Evolutionary conservation across 2,888 invertebrate genomes (phyloP).

Genomic region (Drosophila meridionalis): DNA sequence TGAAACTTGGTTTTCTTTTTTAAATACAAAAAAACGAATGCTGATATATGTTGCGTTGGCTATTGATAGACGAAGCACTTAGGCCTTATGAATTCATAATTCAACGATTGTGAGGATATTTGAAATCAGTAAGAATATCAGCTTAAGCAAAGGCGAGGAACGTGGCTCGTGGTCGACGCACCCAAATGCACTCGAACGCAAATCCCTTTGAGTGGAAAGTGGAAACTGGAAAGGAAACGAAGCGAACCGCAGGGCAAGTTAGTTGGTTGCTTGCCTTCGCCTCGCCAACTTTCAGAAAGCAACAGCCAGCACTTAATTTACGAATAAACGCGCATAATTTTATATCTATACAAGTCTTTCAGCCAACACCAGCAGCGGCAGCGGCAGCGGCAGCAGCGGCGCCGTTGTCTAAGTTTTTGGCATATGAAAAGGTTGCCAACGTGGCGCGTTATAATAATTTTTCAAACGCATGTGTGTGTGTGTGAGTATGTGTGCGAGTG

Average conservation of each 20-base stretch:
- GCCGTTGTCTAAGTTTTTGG: conserved; percentile 71
- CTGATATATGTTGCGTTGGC: conserved; percentile 16
- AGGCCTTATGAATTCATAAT: conserved; percentile 71
- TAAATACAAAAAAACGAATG: conserved; percentile 21
- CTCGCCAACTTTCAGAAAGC: conserved; percentile 56
- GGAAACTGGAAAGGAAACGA: conserved; percentile 38
- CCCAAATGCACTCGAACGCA: conserved; percentile 57
- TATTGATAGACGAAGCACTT: conserved; percentile 60
- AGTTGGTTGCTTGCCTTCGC: conserved; percentile 31
- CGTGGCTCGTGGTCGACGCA: conserved; percentile 21
- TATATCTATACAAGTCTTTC: conserved; percentile 72
- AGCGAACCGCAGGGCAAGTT: conserved; percentile 68
- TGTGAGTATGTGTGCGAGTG: conserved; percentile 29
- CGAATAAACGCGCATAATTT: conserved; percentile 82
- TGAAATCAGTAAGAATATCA: conserved; percentile 18
- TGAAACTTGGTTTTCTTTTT: conserved; percentile 22
- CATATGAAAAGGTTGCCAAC: conserved; percentile 80
- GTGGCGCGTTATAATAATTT: conserved; percentile 80
- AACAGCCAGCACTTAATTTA: conserved; percentile 81
- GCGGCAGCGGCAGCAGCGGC: background rate
- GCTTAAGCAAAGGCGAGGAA: conserved; percentile 2
- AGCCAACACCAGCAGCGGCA: conserved; percentile 20
- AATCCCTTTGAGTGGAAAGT: conserved; percentile 59
- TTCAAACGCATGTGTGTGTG: conserved; percentile 56
- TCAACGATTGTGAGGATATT: conserved; percentile 45